Evolutionary conservation across 2,797 vertebrate genomes (phyloP).

Genomic region (Trichosurus vulpecula): DNA sequence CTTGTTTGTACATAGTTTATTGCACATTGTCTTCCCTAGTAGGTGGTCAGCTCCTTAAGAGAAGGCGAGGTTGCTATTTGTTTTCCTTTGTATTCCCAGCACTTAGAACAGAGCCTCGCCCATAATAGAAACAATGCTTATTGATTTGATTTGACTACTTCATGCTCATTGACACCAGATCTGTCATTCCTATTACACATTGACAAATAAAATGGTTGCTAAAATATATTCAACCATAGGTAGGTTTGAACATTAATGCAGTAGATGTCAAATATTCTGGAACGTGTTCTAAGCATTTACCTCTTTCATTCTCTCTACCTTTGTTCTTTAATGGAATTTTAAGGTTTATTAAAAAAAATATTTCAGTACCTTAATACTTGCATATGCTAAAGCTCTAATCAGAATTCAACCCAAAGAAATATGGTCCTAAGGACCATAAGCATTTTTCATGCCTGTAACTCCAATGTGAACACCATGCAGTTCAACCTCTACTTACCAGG

Average conservation of each 20-base stretch:
- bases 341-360: not conserved
- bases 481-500: conserved; percentile 84
- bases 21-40: not conserved
- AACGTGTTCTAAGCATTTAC: not conserved
- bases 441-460: not conserved
- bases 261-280: rapidly evolving
- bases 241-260: rapidly evolving
- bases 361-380: not conserved
- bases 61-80: not conserved
- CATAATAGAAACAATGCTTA: not conserved
- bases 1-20: not conserved
- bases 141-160: not conserved
- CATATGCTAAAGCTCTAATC: not conserved
- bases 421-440: not conserved
- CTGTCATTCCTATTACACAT: not conserved
- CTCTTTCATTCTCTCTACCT: not conserved
- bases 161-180: not conserved
- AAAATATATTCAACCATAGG: not conserved
- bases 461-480: not conserved
- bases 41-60: not conserved
- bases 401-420: not conserved
- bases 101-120: not conserved
- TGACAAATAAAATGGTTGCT: not conserved
- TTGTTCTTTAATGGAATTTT: not conserved
- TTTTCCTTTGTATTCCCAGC: not conserved